Conservation (phyloP, 2,888 invertebrate species). For the Catocala nupta region DNA sequence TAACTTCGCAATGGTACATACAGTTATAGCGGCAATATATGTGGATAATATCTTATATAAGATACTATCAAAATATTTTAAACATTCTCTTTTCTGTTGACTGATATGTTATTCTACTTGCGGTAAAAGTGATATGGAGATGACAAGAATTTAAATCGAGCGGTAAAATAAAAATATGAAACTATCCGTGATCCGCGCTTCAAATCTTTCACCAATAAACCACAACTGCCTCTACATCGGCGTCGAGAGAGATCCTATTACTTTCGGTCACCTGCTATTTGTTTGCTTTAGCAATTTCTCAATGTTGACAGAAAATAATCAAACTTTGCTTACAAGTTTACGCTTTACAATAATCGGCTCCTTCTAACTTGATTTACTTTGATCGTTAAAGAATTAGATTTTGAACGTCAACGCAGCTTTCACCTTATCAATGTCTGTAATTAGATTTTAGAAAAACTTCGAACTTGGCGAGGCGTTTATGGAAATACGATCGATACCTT, state of each 20-base stretch:
- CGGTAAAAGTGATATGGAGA: too few species aligned
- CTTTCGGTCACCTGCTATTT: slow-evolving; percentile 4
- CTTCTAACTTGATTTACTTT: slow-evolving; percentile 27
- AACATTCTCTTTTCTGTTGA: too few species aligned
- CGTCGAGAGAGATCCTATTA: not conserved
- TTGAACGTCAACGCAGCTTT: slow-evolving; percentile 22
- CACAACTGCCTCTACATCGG: not conserved
- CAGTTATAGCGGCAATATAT: too few species aligned
- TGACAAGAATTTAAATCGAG: too few species aligned
- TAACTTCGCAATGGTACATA: too few species aligned
- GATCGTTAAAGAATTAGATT: slow-evolving; percentile 23
- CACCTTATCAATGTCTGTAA: slow-evolving; percentile 13
- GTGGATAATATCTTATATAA: too few species aligned
- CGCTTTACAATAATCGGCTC: slow-evolving; percentile 9
- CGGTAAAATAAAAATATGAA: too few species aligned
- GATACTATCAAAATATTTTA: too few species aligned
- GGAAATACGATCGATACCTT: not conserved
- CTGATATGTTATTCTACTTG: too few species aligned
- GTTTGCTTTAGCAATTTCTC: slow-evolving; percentile 13
- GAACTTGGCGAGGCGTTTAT: not conserved
- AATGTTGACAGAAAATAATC: slow-evolving; percentile 14
- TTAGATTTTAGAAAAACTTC: slow-evolving; percentile 1
- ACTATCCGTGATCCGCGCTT: too few species aligned
- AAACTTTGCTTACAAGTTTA: slow-evolving; percentile 20
- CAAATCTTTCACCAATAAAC: not conserved